Base-by-base conservation (phyloP, 2,113 vertebrate genomes). In the Carettochelys insculpta region DNA sequence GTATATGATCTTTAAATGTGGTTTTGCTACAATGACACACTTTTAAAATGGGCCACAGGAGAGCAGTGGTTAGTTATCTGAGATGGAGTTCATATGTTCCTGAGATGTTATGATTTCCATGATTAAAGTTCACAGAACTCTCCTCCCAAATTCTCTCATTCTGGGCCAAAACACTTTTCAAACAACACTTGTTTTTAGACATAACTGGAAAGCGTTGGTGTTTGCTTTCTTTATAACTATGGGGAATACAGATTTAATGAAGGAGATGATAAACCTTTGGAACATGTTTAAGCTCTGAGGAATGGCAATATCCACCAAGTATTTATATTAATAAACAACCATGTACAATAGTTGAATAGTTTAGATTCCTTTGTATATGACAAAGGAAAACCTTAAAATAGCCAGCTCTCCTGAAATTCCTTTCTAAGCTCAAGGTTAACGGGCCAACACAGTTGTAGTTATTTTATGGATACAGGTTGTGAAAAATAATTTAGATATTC, bases 331-430 rank as follows among this genome's bases (percentile, higher is more conserved):
- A 81, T 82, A 50, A 50, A 61, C 45, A 92, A 75, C 71, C 77
- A 34, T 43, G n/a, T 80, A 54, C 61, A 90, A 90, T 80, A 93
- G 90, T 94, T 77, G 93, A 91, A 95, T 95, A 84, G 34, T 92
- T 92, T 76, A 56, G 38, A 95, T 95, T 96, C 90, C 82, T 93
- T 58, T 79, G 34, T 76, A 53, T 85, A 92, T 27, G 45, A 94
- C 82, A 52, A 27, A 38, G 45, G 50, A 51, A 78, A 89, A 83
- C 90, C 50, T 52, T 56, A 45, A 71, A 88, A 53, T 53, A 77
- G 34, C 77, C 7, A 12, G 50, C 22, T 92, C 38, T 90, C 47
- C 45, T 41, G 88, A 83, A 75, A 31, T 48, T 88, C 52, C 65
- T 79, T 85, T 79, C 87, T 90, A 90, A 83, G 25, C 7, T 48